Evolutionary conservation across 2,797 vertebrate species (phyloP).

Genomic region (Sebastes steindachneri): DNA sequence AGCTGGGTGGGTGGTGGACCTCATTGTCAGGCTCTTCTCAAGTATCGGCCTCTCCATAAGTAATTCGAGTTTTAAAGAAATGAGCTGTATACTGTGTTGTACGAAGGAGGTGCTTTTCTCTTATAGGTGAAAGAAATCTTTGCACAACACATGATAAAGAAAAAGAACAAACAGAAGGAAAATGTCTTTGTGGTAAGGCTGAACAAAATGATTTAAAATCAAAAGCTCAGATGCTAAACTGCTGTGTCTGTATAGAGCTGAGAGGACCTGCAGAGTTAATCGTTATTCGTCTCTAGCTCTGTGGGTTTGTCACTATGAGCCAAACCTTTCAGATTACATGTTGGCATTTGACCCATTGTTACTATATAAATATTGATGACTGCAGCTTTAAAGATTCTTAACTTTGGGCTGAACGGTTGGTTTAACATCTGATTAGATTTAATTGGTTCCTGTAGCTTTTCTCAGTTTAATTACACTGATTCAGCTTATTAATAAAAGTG

Average conservation of each 20-base stretch:
- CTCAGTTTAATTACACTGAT: neutral
- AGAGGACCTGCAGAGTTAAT: neutral
- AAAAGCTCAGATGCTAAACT: neutral
- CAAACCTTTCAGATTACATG: neutral
- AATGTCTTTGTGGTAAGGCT: neutral
- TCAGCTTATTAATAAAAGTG: neutral
- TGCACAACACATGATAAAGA: neutral
- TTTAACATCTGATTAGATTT: neutral
- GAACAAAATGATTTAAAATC: neutral
- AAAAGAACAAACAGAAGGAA: neutral
- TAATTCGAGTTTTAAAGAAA: slow-evolving; percentile 15
- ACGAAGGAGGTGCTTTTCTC: neutral
- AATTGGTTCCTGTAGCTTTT: neutral
- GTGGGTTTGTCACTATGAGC: neutral
- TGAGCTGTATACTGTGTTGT: neutral
- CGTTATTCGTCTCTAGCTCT: neutral
- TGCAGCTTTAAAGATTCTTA: neutral
- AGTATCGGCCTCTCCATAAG: slow-evolving; percentile 6
- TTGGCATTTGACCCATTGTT: neutral
- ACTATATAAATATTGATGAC: neutral
- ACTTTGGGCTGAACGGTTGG: neutral
- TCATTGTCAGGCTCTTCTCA: slow-evolving; percentile 10
- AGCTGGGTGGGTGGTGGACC: slow-evolving; percentile 13
- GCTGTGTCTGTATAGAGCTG: neutral
- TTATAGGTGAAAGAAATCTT: neutral